Evolutionary conservation across 2,888 invertebrate species (phyloP).

Genomic region (Mechanitis mazaeus): DNA sequence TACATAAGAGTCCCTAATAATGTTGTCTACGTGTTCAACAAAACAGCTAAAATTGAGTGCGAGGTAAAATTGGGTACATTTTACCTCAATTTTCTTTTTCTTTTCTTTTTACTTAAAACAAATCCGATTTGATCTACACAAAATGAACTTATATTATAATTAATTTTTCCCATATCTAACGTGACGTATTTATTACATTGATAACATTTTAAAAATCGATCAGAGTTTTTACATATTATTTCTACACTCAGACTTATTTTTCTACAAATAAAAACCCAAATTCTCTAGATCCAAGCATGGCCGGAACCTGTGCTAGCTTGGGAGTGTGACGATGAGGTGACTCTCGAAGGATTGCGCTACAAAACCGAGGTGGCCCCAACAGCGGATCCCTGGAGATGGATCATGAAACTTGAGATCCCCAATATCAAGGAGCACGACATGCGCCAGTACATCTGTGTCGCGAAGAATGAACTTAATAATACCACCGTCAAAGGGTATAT

Average conservation of each 20-base stretch:
- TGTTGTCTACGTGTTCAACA: slow-evolving; percentile 83
- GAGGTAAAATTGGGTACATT: slow-evolving; percentile 65
- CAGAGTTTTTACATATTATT: neutral
- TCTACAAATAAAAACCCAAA: neutral
- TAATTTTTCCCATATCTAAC: too few relatives aligned
- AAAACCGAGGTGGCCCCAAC: slow-evolving; percentile 54
- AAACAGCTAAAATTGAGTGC: slow-evolving; percentile 85
- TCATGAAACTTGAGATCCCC: slow-evolving; percentile 87
- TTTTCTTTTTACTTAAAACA: too few relatives aligned
- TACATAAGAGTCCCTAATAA: slow-evolving; percentile 87
- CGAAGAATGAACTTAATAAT: slow-evolving; percentile 88
- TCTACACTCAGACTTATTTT: neutral
- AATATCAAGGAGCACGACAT: slow-evolving; percentile 81
- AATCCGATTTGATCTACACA: too few relatives aligned
- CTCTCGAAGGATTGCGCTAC: slow-evolving; percentile 78
- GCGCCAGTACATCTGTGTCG: slow-evolving; percentile 88
- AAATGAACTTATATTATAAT: too few relatives aligned
- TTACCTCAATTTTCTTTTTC: neutral
- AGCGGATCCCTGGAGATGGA: slow-evolving; percentile 77
- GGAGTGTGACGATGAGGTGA: slow-evolving; percentile 88
- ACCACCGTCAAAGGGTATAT: slow-evolving; percentile 84
- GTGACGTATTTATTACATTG: too few relatives aligned
- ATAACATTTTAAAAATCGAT: too few relatives aligned
- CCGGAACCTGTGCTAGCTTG: slow-evolving; percentile 91
- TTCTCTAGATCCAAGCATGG: slow-evolving; percentile 84